Evolutionary conservation across 2,888 invertebrate genomes (phyloP).

Genomic region (Hydropsyche betteni): DNA sequence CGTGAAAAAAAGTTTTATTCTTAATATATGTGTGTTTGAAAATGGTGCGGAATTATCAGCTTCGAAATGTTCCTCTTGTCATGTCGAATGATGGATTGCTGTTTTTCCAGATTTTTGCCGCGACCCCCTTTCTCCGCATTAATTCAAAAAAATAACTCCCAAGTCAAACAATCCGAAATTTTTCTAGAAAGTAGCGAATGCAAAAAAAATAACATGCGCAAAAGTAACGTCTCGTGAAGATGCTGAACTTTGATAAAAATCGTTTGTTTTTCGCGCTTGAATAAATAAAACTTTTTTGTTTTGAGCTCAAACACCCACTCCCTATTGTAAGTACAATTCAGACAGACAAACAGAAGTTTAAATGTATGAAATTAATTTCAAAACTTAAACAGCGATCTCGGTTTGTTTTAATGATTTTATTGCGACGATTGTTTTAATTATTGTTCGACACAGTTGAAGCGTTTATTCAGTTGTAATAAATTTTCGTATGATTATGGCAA

Average conservation of each 20-base stretch:
- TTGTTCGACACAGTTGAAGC: background rate
- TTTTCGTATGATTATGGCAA: background rate
- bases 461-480: background rate
- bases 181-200: background rate
- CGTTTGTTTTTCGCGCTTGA: constrained; percentile 51
- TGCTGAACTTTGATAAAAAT: constrained; percentile 51
- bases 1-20: too few relatives aligned
- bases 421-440: constrained; percentile 45
- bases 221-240: constrained; percentile 52
- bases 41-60: constrained; percentile 19
- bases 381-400: constrained; percentile 41
- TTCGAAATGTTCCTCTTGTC: constrained; percentile 45
- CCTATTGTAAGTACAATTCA: background rate
- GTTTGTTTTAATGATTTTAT: constrained; percentile 47
- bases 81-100: constrained; percentile 50
- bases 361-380: constrained; percentile 24
- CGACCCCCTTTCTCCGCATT: constrained; percentile 42
- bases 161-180: constrained; percentile 51
- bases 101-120: constrained; percentile 38
- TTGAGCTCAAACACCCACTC: constrained; percentile 31
- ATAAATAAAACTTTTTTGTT: constrained; percentile 50
- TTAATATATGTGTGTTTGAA: too few relatives aligned
- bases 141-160: constrained; percentile 51
- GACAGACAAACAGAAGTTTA: constrained; percentile 33
- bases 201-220: constrained; percentile 22